Conservation (phyloP, 2,113 vertebrate species). For the Pluvianellus socialis region DNA sequence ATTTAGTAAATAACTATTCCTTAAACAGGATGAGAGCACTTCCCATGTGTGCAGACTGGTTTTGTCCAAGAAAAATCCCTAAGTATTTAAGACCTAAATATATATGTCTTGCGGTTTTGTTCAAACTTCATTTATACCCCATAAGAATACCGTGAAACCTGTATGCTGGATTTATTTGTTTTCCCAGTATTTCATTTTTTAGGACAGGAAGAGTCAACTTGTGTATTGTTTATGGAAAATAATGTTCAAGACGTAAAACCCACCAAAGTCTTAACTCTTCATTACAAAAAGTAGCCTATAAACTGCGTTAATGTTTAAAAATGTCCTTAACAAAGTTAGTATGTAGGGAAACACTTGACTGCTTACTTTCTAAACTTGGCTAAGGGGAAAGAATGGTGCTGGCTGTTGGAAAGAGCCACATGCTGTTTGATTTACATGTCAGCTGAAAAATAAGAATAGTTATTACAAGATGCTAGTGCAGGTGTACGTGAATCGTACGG, state of each 20-base stretch:
- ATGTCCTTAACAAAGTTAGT: neutral
- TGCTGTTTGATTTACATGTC: neutral
- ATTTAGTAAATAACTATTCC: neutral
- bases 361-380: neutral
- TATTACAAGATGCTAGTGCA: neutral
- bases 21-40: neutral
- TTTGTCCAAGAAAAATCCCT: neutral
- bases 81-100: neutral
- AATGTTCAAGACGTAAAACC: neutral
- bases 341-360: neutral
- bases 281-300: neutral
- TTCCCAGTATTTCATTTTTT: neutral
- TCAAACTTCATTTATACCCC: neutral
- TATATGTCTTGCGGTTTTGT: neutral
- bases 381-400: neutral
- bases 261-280: neutral
- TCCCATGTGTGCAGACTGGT: neutral
- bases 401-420: neutral
- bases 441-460: neutral
- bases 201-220: neutral
- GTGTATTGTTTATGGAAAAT: neutral
- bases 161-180: neutral
- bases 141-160: neutral
- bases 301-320: neutral
- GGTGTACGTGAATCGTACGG: neutral